Evolutionary conservation across 2,113 vertebrate species (phyloP).

Genomic region (Rhadina sibilatrix): DNA sequence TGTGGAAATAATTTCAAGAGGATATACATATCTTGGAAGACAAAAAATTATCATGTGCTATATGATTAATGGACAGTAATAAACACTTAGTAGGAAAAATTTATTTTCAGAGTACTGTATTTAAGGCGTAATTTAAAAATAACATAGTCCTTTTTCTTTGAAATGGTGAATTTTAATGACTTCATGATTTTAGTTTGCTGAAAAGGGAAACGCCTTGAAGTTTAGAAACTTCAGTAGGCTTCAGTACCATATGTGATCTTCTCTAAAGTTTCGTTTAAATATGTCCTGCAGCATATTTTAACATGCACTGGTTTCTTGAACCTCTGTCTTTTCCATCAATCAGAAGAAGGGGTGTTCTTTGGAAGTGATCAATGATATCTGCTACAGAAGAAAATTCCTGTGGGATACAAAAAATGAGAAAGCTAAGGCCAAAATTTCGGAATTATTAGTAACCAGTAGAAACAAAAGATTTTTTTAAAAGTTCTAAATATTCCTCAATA

Average conservation of each 20-base stretch:
- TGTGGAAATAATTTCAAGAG: neutral
- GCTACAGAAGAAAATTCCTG: slow-evolving; percentile 84
- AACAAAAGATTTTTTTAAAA: rapidly evolving
- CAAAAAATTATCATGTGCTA: neutral
- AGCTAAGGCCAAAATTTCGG: neutral
- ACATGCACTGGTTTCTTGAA: slow-evolving; percentile 86
- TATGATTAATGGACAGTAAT: slow-evolving; percentile 8
- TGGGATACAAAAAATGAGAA: slow-evolving; percentile 1
- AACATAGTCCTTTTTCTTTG: neutral
- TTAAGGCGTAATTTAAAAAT: slow-evolving; percentile 17
- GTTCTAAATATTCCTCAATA: neutral
- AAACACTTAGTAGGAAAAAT: slow-evolving; percentile 23
- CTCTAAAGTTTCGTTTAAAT: slow-evolving; percentile 45
- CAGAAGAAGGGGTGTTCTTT: slow-evolving; percentile 85
- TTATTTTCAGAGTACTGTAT: neutral
- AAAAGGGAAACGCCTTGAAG: neutral
- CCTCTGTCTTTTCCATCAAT: slow-evolving; percentile 92
- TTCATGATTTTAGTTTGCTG: neutral
- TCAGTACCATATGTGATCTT: neutral
- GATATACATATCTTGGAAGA: neutral
- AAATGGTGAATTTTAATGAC: slow-evolving; percentile 39
- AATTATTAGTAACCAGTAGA: neutral
- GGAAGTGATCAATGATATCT: slow-evolving; percentile 86
- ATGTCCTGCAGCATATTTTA: slow-evolving; percentile 78
- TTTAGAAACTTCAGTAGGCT: neutral